These are phyloP conservation scores for Salvelinus fontinalis DNA, from an alignment of 2,113 vertebrate species.

Conservation along the genomic window DNA sequence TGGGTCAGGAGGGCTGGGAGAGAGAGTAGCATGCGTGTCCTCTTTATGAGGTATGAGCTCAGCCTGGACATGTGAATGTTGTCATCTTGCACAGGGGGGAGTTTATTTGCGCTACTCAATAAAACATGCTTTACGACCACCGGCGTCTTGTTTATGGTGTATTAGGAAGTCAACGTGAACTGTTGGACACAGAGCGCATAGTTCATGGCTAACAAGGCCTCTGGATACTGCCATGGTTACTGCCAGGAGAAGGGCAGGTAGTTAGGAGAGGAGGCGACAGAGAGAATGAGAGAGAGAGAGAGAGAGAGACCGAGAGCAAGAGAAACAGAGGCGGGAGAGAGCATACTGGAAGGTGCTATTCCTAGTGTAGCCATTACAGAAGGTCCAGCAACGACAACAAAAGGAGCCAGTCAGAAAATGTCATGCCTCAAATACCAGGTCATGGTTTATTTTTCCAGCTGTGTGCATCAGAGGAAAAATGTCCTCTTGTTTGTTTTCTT, in stretches of 20 bases:
- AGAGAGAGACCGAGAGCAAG: background rate
- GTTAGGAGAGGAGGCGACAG: background rate
- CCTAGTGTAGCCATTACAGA: background rate
- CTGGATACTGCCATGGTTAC: slow-evolving; percentile 2
- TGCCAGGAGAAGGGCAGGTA: no score
- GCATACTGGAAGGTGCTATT: slow-evolving; percentile 1
- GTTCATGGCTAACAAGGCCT: background rate
- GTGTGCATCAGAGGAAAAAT: slow-evolving; percentile 46
- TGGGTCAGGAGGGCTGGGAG: no score
- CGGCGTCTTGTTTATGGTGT: slow-evolving; percentile 12
- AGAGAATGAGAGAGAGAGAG: background rate
- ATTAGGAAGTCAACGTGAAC: background rate
- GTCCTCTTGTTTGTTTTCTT: slow-evolving; percentile 53
- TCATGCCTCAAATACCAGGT: slow-evolving; percentile 29
- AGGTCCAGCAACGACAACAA: slow-evolving; percentile 16
- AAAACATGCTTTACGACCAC: slow-evolving; percentile 19
- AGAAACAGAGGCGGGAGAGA: background rate
- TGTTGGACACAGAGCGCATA: background rate
- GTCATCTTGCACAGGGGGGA: slow-evolving; percentile 21
- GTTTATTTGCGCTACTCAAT: slow-evolving; percentile 9
- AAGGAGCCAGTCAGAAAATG: slow-evolving; percentile 19
- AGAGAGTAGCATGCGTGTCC: background rate
- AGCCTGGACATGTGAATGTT: background rate
- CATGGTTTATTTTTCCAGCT: slow-evolving; percentile 66
- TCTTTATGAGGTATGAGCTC: slow-evolving; percentile 29